A percentile compares a stretch with the other conserved stretches of the same genome.
Evolutionary conservation across 2,888 invertebrate genomes (phyloP).

Genomic region (Saturnia pavonia): DNA sequence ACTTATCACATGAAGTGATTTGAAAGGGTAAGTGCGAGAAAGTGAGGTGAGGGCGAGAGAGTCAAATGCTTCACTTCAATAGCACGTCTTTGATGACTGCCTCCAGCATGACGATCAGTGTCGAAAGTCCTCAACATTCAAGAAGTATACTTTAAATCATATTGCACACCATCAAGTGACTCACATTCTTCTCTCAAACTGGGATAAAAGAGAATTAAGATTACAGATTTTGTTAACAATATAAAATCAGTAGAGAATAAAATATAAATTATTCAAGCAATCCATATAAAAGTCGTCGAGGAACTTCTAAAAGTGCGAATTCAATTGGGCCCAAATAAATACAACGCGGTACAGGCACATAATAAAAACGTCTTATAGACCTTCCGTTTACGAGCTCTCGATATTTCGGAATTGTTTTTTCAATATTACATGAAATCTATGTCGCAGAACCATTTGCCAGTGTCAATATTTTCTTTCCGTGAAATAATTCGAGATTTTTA

Average conservation of each 20-base stretch:
- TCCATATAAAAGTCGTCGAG: background rate
- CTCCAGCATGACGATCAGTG: too few relatives aligned
- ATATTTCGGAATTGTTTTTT: constrained; percentile 13
- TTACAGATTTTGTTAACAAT: background rate
- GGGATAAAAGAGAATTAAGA: background rate
- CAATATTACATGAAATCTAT: too few relatives aligned
- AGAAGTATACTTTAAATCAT: too few relatives aligned
- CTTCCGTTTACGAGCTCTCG: constrained; percentile 10
- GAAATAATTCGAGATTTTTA: too few relatives aligned
- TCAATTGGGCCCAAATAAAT: constrained; percentile 9
- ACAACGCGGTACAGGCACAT: background rate
- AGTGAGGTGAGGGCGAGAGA: too few relatives aligned
- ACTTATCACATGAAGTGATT: too few relatives aligned
- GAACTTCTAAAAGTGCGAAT: constrained; percentile 1
- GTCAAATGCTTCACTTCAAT: too few relatives aligned
- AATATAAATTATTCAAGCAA: constrained; percentile 11
- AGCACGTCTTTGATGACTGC: too few relatives aligned
- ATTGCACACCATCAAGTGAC: background rate
- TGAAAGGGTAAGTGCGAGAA: too few relatives aligned
- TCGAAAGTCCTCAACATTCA: too few relatives aligned
- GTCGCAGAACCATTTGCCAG: too few relatives aligned
- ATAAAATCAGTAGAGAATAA: background rate
- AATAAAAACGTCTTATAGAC: constrained; percentile 4
- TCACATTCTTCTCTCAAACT: background rate
- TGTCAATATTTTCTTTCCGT: too few relatives aligned